Evolutionary conservation across 1,140 invertebrate species (phyloP), one percentile per base, ranked within the genome.

Genomic region (Papilio glaucus): DNA sequence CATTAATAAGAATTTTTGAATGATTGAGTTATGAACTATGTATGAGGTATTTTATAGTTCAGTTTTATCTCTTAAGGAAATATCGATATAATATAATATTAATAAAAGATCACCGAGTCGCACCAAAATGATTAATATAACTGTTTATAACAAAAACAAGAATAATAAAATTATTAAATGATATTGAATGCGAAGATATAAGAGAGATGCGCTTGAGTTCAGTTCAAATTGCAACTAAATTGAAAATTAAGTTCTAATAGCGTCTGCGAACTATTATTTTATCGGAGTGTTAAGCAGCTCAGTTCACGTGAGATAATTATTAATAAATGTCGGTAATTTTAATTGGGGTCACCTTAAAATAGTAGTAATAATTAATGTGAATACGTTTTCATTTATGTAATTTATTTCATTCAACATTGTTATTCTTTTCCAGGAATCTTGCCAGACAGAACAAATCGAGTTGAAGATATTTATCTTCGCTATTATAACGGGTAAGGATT

Each of bases 391-490:
- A 63, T 26, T 9, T 0, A 26, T 61, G 4, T 62, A 72, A 9
- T 5, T 10, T 53, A 24, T 29, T 26, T 42, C 8, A 70, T 57
- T 33, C 9, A 38, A 5, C 12, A 21, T 63, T 68, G 2, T 63
- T 73, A 70, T 75, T 80, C 13, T 72, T 63, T 91, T 87, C 18
- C 85, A 92, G 90, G 90, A 45, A 84, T 90, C 39, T 76, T 89
- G 57, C 89, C 90, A 26, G 89, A 91, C 68, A 82, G 90, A 75
- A 78, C 80, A n/a, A 92, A 92, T 69, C 72, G 83, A 41, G 72
- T 90, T 60, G 88, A 91, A 78, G 90, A 92, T 49, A 90, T 92
- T 57, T 92, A 90, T 74, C 69, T 92, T 26, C 83, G 90, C 57
- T 89, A 88, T 82, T 92, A 90, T 67, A 92, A 90, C 85, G 90